Evolutionary conservation across 2,113 vertebrate species (phyloP).

Genomic region (Lepisosteus osseus): DNA sequence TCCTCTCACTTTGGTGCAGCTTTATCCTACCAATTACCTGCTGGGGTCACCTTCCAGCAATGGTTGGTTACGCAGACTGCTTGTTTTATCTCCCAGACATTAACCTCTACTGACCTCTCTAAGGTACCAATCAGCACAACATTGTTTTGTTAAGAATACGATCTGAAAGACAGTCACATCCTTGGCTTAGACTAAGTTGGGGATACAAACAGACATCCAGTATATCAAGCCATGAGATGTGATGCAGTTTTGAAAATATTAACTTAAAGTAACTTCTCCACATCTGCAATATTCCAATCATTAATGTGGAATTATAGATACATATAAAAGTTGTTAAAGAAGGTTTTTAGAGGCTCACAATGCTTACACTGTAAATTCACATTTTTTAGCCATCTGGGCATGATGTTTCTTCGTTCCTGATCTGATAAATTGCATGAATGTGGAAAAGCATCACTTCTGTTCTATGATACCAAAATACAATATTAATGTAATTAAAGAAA

Average conservation of each 20-base stretch:
- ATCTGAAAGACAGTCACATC: neutral
- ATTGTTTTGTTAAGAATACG: slow-evolving; percentile 8
- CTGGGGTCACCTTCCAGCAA: slow-evolving; percentile 18
- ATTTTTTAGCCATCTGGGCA: neutral
- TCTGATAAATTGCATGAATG: neutral
- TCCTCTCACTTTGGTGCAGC: neutral
- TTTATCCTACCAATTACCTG: slow-evolving; percentile 20
- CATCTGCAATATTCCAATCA: slow-evolving; percentile 1
- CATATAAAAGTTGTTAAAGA: neutral
- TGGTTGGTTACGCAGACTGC: neutral
- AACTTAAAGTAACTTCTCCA: neutral
- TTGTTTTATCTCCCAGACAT: neutral
- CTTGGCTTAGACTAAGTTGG: neutral
- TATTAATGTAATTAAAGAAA: neutral
- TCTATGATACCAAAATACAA: neutral
- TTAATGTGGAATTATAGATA: neutral
- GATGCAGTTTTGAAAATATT: neutral
- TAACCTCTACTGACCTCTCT: slow-evolving; percentile 9
- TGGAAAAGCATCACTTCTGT: no score
- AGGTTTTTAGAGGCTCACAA: neutral
- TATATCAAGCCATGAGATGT: no score
- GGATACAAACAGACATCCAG: neutral
- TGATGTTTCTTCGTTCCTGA: neutral
- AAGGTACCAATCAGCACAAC: slow-evolving; percentile 5
- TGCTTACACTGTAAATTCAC: neutral